Base-by-base conservation (phyloP, 2,888 invertebrate species). In the Ligdia adustata region DNA sequence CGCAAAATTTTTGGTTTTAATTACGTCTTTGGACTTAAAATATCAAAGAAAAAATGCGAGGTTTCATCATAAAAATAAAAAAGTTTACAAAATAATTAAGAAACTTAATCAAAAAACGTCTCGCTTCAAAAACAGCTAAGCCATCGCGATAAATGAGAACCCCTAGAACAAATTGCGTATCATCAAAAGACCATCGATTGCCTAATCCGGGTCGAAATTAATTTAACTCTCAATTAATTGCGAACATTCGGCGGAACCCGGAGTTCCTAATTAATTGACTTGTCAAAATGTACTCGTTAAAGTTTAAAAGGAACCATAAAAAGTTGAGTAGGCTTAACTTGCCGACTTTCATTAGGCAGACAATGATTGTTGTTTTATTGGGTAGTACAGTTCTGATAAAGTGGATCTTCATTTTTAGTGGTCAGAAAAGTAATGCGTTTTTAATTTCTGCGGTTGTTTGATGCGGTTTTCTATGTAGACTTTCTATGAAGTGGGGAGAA, bases 241-340 rank as follows among this genome's bases (percentile, higher is more conserved):
- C 40, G 45, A 49, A 52, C 54, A 49, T 57, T 57, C 47, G 38
- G 31, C 43, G 42, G 51, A 43, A 55, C 44, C 37, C 22, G 39
- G 43, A 48, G 52, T 38, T 46, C 43, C 42, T 51, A 52, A 64
- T 59, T 62, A 64, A 62, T 62, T 61, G 57, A 58, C 55, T 51
- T 61, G 55, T 53, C 53, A 52, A 44, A 51, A 60, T 42, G 55
- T 58, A 55, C 55, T 57, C 59, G 54, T 60, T 60, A 56, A 62
- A 59, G 51, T 57, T 59, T 60, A 52, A 57, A 53, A 49, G 50
- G 48, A 50, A 35, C 48, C 47, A 52, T 60, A 57, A 57, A 55
- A 59, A 51, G 60, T 55, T 52, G 50, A 57, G 47, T 60, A 53
- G 50, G 55, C 53, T 59, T 47, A 56, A 56, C 53, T 58, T 51